Evolutionary conservation across 2,888 invertebrate genomes (phyloP), one percentile per base, ranked within the genome.

Genomic region (Temnothorax ravouxi): DNA sequence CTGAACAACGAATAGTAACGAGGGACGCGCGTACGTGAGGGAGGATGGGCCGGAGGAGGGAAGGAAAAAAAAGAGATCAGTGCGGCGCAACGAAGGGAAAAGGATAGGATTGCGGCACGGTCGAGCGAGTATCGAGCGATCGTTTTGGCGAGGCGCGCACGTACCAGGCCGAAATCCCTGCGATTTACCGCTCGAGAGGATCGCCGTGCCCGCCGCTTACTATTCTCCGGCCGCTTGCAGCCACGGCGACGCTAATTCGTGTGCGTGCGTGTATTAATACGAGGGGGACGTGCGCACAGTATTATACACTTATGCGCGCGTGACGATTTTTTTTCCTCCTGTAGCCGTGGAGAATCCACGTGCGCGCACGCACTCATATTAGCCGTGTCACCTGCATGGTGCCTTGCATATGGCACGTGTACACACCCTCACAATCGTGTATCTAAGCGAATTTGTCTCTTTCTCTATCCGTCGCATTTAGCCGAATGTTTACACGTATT

Each of bases 111-210:
- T 59, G 52, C 56, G 71, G 74, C 56, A 71, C 72, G 82, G 84
- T 59, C 83, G 77, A 85, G 61, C 64, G 84, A 77, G 71, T 85
- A 85, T 79, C 82, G 84, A 84, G 80, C 89, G 87, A 88, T 88
- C 86, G 87, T 85, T 85, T 85, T 77, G 80, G 44, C 84, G 76
- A 64, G 72, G 84, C 56, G 76, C 86, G 75, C 87, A 88, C 89
- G 89, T 88, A 89, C 66, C 82, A 71, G 41, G 44, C 88, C 71
- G 84, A 90, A 90, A 90, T 90, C 87, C 88, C 88, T 88, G n/a
- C n/a, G 89, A 89, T 90, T 90, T 88, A 86, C 86, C 85, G 85
- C 85, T 83, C 83, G 84, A 86, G 85, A 87, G 88, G 84, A 83
- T n/a, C n/a, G n/a, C n/a, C n/a, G n/a, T n/a, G n/a, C n/a, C 81